Evolutionary conservation across 2,797 vertebrate genomes (phyloP), one percentile per base, ranked within the genome.

Genomic region (Enteromius unitaeniatus): DNA sequence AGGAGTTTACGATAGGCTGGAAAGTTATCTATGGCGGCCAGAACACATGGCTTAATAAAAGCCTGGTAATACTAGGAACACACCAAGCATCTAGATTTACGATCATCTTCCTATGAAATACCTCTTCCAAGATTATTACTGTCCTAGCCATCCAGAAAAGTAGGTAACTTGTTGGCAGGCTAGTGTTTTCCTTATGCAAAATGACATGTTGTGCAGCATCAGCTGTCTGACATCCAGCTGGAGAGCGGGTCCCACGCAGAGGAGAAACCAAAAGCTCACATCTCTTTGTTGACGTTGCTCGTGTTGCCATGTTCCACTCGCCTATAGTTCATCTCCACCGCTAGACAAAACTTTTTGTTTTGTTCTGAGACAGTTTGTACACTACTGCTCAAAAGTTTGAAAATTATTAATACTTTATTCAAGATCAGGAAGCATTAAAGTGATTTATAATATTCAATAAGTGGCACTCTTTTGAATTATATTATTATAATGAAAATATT

Each of bases 181-280:
- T 3, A 34, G 0, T 23, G 73, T 55, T 55, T 75, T 55, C 21
- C 21, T 58, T 5, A n/a, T 55, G 21, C 23, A 75, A 58, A 74
- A 74, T 53, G 74, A 15, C 45, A 42, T 76, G 21, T 75, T 5
- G 21, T 42, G 53, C 13, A 23, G 74, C n/a, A 60, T 60, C 74
- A 40, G 34, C 74, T 23, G 37, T 45, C n/a, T 62, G 74, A 76
- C 21, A 14, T 34, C 51, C 74, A 60, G 74, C 31, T 60, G 34
- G 53, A 77, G 31, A 60, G 55, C 45, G n/a, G 28, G 53, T 62
- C 75, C 75, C 75, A 77, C 23, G 23, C 55, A 77, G 23, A 40
- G 19, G 55, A 62, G 58, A 60, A 62, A 78, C 40, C 62, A 62
- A 78, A n/a, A 78, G 55, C 37, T 23, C 10, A 42, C n/a, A 45